Base-by-base conservation (phyloP, 2,888 invertebrate genomes). In the Endotricha flammealis region DNA sequence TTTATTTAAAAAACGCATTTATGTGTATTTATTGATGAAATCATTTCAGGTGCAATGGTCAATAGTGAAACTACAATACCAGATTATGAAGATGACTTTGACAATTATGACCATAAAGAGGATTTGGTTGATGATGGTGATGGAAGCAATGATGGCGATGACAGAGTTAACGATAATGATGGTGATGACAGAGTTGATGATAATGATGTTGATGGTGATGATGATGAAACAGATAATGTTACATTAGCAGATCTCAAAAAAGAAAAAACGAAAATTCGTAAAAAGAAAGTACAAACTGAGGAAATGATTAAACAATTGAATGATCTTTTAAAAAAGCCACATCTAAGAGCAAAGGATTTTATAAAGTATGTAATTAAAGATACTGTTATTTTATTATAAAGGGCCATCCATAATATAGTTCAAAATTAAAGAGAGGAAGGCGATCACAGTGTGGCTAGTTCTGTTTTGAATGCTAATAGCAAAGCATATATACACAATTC, bases 341-440 rank as follows among this genome's bases (percentile, higher is more conserved):
- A 74, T 47, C 66, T 77, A 38, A 77, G 77, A 65, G 67, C 77
- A 4, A 80, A 72, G 47, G 83, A 85, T 57, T 72, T 79, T 61
- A 68, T 68, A 1, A 63, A 63, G 35, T 35, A 60, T 58, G 50
- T 55, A 42, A 48, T 51, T 51, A 14, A 29, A 7, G 24, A 7
- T 24, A 5, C 7, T n/a, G n/a, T n/a, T n/a, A n/a, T n/a, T n/a
- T n/a, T n/a, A n/a, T n/a, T n/a, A n/a, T n/a, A n/a, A n/a, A n/a
- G n/a, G n/a, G n/a, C n/a, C n/a, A n/a, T n/a, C n/a, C n/a, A n/a
- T n/a, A n/a, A n/a, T n/a, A n/a, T n/a, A n/a, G n/a, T n/a, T n/a
- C n/a, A n/a, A n/a, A n/a, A n/a, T n/a, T n/a, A n/a, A n/a, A n/a
- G n/a, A n/a, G n/a, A n/a, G n/a, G n/a, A n/a, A n/a, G n/a, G n/a